Conservation (phyloP, 2,888 invertebrate genomes). For the Drosophila algonquin region DNA sequence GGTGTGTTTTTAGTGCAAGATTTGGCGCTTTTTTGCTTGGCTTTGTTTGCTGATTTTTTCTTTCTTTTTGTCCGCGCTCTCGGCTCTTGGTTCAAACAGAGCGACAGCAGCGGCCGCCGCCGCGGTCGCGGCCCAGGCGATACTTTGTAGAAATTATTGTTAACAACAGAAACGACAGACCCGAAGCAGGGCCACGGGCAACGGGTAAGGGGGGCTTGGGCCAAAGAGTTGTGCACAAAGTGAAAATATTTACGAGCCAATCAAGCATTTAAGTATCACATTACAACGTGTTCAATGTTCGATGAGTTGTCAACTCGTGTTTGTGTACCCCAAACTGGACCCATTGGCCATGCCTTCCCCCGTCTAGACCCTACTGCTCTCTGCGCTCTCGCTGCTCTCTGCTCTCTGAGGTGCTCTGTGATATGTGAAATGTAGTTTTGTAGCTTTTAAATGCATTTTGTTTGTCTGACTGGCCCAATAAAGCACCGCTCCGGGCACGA, state of each 20-base stretch:
- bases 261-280: constrained; percentile 83
- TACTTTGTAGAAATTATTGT: constrained; percentile 83
- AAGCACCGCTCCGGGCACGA: constrained; percentile 59
- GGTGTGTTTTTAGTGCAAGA: constrained; percentile 83
- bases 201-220: not conserved
- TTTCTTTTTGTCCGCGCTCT: constrained; percentile 8
- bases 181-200: constrained; percentile 13
- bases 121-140: constrained; percentile 43
- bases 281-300: constrained; percentile 83
- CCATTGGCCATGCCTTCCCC: constrained; percentile 28
- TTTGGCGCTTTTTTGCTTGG: constrained; percentile 80
- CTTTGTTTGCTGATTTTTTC: constrained; percentile 15
- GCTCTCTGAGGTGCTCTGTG: constrained; percentile 26
- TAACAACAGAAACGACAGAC: constrained; percentile 80
- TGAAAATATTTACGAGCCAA: constrained; percentile 83
- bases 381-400: constrained; percentile 18
- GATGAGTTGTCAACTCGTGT: constrained; percentile 84
- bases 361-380: constrained; percentile 8
- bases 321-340: constrained; percentile 52
- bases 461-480: constrained; percentile 76
- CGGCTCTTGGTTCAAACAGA: constrained; percentile 53
- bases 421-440: constrained; percentile 74
- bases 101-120: constrained; percentile 44
- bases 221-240: constrained; percentile 60
- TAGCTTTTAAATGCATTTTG: constrained; percentile 80